A percentile compares a stretch with the other conserved stretches of the same genome.
These are phyloP conservation scores for Tachysurus fulvidraco DNA, from an alignment of 2,113 vertebrate species.

Conservation along the genomic window DNA sequence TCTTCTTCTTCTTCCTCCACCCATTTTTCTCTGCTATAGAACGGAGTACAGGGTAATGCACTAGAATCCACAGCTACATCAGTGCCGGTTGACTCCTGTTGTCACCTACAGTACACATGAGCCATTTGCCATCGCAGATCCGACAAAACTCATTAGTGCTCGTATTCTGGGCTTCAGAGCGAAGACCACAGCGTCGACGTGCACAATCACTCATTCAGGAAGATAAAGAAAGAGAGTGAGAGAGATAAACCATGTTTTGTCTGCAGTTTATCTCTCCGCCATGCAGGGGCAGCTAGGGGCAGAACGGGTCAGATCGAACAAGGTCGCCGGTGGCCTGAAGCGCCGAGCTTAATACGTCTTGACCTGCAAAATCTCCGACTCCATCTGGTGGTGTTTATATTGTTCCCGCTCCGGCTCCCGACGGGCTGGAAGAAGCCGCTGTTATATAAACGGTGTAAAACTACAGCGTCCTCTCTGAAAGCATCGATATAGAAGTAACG, in stretches of 20 bases:
- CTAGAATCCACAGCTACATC: slow-evolving; percentile 28
- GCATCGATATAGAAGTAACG: not conserved
- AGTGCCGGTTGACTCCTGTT: slow-evolving; percentile 7
- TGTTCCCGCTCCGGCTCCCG: slow-evolving; percentile 9
- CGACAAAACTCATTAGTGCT: not conserved
- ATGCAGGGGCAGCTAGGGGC: not conserved
- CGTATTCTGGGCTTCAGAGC: not conserved
- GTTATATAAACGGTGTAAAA: not conserved
- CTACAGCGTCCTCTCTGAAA: not conserved
- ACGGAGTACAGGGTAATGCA: slow-evolving; percentile 38
- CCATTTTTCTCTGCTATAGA: not conserved
- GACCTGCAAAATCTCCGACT: slow-evolving; percentile 29
- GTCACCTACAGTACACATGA: not conserved
- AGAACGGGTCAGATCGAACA: slow-evolving; percentile 19
- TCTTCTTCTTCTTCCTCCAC: not conserved
- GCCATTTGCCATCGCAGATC: not conserved
- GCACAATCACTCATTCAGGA: slow-evolving; percentile 1
- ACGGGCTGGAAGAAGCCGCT: not conserved
- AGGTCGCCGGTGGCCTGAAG: slow-evolving; percentile 33
- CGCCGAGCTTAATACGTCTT: slow-evolving; percentile 13
- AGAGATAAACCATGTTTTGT: slow-evolving; percentile 32
- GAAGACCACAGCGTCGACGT: slow-evolving; percentile 9
- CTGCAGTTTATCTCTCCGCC: slow-evolving; percentile 39
- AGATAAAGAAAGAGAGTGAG: not conserved
- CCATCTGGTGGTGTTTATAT: not conserved